Conservation (phyloP, 2,797 vertebrate species). For the Momotus momota region DNA sequence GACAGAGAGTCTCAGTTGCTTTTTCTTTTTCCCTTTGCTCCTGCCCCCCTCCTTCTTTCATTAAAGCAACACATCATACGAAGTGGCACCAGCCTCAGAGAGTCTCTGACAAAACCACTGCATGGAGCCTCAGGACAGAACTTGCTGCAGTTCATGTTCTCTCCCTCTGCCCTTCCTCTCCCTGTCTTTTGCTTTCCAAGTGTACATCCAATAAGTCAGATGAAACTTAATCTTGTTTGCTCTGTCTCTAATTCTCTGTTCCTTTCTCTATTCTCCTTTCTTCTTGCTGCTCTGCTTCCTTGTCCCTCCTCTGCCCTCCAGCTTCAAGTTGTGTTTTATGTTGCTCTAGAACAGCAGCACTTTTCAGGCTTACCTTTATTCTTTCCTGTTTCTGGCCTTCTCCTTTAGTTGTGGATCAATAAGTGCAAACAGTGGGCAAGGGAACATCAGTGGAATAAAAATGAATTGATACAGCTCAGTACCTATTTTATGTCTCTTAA, state of each 20-base stretch:
- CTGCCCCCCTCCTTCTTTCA: conserved; percentile 58
- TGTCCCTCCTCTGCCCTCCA: conserved; percentile 21
- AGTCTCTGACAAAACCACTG: conserved; percentile 46
- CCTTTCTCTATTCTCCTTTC: conserved; percentile 25
- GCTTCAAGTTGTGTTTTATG: conserved; percentile 13
- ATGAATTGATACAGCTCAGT: conserved; percentile 34
- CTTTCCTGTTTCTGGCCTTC: conserved; percentile 70
- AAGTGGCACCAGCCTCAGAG: conserved; percentile 49
- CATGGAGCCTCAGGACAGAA: conserved; percentile 62
- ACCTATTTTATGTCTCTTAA: background rate
- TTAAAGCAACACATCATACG: conserved; percentile 71
- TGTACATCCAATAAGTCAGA: conserved; percentile 60
- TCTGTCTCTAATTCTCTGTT: conserved; percentile 48
- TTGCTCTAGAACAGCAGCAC: conserved; percentile 49
- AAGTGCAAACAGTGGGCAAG: conserved; percentile 33
- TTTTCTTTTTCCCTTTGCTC: conserved; percentile 15
- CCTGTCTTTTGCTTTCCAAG: conserved; percentile 37
- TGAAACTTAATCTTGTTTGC: conserved; percentile 65
- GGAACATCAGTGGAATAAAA: conserved; percentile 57
- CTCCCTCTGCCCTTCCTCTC: conserved; percentile 23
- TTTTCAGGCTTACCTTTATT: conserved; percentile 65
- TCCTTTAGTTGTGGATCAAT: conserved; percentile 59
- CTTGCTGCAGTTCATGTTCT: conserved; percentile 47
- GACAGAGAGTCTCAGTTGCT: conserved; percentile 64
- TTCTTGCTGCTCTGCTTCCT: background rate